Conservation (phyloP, 2,797 vertebrate species). For the Coluber constrictor region DNA sequence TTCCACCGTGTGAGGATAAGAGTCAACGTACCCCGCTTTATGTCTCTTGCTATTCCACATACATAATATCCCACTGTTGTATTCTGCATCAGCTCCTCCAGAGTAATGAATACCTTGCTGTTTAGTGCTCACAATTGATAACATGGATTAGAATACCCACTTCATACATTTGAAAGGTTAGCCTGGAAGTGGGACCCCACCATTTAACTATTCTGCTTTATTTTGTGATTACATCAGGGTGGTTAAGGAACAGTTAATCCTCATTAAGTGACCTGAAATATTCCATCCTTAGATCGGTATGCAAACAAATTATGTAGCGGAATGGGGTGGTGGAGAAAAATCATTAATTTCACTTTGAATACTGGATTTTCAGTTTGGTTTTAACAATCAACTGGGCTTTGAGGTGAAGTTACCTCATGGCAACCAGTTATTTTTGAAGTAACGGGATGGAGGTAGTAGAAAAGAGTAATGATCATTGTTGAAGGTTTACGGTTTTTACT, state of each 20-base stretch:
- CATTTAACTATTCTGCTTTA: background rate
- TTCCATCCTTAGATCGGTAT: conserved; percentile 11
- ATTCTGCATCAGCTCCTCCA: background rate
- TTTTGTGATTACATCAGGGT: conserved; percentile 17
- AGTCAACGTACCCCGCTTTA: background rate
- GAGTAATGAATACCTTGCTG: conserved; percentile 6
- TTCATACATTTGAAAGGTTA: conserved; percentile 20
- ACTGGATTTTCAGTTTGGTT: background rate
- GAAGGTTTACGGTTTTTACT: conserved; percentile 41
- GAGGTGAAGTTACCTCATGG: background rate
- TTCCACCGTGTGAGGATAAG: background rate
- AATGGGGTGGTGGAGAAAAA: background rate
- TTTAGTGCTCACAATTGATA: background rate
- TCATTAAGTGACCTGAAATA: conserved; percentile 29
- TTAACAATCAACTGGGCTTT: background rate
- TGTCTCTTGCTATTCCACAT: background rate
- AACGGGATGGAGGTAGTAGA: conserved; percentile 7
- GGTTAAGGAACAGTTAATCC: conserved; percentile 24
- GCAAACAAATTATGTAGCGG: conserved; percentile 9
- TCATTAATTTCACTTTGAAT: background rate
- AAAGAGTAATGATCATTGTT: conserved; percentile 29
- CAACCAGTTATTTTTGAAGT: background rate
- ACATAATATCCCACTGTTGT: background rate
- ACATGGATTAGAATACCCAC: conserved; percentile 8
- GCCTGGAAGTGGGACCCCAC: background rate